phyloP scores from a whole-genome alignment of 2,113 vertebrate genomes.

The Accipiter cooperii region DNA sequence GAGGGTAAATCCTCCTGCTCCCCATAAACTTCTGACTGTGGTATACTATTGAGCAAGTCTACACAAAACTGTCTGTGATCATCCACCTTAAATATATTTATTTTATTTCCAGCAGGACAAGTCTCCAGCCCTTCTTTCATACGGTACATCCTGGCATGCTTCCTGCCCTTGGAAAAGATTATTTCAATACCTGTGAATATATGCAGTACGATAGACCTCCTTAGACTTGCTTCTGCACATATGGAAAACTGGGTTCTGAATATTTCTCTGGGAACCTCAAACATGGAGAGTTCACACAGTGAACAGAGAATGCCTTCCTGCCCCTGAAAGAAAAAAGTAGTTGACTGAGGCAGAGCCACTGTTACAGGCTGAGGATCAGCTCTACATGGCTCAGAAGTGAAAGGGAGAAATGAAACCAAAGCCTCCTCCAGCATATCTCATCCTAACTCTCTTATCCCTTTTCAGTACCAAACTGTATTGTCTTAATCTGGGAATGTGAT shows the following conservation, averaged over 20 bases:
- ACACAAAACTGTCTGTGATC: neutral
- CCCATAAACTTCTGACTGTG: neutral
- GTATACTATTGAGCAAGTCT: neutral
- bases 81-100: neutral
- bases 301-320: neutral
- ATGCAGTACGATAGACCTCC: neutral
- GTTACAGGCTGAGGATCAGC: neutral
- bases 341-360: neutral
- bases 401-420: neutral
- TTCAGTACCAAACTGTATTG: neutral
- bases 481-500: slow-evolving; percentile 54
- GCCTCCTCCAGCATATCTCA: neutral
- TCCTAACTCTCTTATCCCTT: neutral
- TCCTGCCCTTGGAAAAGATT: neutral
- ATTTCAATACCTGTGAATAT: neutral
- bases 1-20: neutral
- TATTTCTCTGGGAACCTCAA: neutral
- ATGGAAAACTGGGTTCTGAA: neutral
- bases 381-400: neutral
- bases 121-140: neutral
- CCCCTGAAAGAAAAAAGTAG: neutral
- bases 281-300: neutral
- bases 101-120: neutral
- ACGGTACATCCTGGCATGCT: neutral
- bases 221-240: neutral